A percentile compares a stretch with the other conserved stretches of the same genome.
Conservation (phyloP, 2,797 vertebrate species). For the Apogon hyalosoma region DNA sequence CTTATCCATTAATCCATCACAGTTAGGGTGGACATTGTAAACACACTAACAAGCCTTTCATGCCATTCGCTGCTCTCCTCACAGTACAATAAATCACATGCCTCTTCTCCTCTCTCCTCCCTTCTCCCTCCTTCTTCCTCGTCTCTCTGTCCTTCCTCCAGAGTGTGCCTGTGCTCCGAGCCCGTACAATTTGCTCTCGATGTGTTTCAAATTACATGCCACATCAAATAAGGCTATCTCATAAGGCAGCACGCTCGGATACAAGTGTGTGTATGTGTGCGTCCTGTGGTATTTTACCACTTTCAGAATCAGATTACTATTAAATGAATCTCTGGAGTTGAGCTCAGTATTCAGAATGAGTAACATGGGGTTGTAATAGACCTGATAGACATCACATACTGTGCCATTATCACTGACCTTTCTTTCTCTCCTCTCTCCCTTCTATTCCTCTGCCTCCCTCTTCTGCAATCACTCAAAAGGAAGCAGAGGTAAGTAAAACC, state of each 20-base stretch:
- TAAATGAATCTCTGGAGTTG: constrained; percentile 58
- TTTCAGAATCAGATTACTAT: constrained; percentile 59
- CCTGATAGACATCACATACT: constrained; percentile 61
- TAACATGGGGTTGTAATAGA: constrained; percentile 60
- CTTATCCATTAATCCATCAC: not conserved
- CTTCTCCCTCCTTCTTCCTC: constrained; percentile 4
- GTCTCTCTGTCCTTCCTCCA: constrained; percentile 12
- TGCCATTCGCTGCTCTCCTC: not conserved
- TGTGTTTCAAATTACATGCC: constrained; percentile 78
- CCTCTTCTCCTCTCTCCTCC: not conserved
- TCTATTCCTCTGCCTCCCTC: constrained; percentile 44
- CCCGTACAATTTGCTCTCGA: constrained; percentile 60
- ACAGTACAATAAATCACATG: constrained; percentile 4
- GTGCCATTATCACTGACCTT: constrained; percentile 75
- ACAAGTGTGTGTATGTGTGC: constrained; percentile 26
- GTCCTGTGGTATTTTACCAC: constrained; percentile 50
- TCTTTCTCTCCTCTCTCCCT: constrained; percentile 56
- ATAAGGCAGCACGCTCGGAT: constrained; percentile 24
- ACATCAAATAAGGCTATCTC: constrained; percentile 72
- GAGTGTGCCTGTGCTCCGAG: constrained; percentile 32
- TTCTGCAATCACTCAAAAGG: constrained; percentile 88
- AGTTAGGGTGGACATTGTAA: constrained; percentile 6
- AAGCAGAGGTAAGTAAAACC: constrained; percentile 93
- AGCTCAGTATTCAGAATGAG: constrained; percentile 70
- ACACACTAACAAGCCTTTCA: not conserved